phyloP scores from a whole-genome alignment of 2,113 vertebrate species.

The Pyrgilauda ruficollis region DNA sequence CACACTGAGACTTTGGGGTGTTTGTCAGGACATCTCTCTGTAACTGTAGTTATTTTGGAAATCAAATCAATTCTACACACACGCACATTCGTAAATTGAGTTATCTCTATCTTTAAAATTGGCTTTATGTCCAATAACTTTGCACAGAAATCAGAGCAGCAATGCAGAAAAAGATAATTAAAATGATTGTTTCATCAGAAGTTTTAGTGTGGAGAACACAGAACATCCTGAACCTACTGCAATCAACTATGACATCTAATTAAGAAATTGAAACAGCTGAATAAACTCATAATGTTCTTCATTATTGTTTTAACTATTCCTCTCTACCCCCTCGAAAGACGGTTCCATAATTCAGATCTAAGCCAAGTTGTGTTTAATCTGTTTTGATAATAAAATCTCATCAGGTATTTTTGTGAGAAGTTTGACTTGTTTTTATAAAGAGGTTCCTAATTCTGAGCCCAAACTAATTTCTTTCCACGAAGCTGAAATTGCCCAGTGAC shows the following conservation, averaged over 20 bases:
- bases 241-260: slow-evolving; percentile 44
- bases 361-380: neutral
- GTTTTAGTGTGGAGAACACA: neutral
- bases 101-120: neutral
- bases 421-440: neutral
- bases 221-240: neutral
- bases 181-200: slow-evolving; percentile 1
- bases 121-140: neutral
- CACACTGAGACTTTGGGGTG: neutral
- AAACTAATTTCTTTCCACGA: neutral
- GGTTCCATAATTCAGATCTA: neutral
- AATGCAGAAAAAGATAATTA: slow-evolving; percentile 30
- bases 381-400: neutral
- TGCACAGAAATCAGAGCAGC: neutral
- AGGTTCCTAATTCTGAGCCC: neutral
- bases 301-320: neutral
- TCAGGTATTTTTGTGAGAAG: neutral
- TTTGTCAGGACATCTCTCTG: neutral
- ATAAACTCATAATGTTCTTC: neutral
- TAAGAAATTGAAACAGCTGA: slow-evolving; percentile 24
- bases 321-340: neutral
- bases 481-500: neutral
- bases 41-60: neutral
- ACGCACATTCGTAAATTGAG: neutral
- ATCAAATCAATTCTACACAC: neutral